phyloP scores from a whole-genome alignment of 2,113 vertebrate genomes.

The Syngnathus floridae region DNA sequence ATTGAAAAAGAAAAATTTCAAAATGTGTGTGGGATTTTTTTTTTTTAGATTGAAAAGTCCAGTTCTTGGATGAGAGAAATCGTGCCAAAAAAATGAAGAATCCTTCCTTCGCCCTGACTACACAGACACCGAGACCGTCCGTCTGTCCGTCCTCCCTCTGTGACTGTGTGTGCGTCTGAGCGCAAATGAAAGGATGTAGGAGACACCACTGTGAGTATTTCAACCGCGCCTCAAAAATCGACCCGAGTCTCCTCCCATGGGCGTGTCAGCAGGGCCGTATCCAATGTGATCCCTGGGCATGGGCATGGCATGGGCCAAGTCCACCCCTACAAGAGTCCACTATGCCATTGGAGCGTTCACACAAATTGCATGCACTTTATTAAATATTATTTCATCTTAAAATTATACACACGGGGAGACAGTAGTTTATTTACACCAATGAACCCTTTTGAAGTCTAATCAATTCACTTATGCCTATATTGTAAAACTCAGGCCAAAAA shows the following conservation, averaged over 20 bases:
- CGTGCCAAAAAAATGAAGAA: slow-evolving; percentile 41
- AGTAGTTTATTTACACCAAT: no score
- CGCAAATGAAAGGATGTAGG: slow-evolving; percentile 58
- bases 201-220: slow-evolving; percentile 61
- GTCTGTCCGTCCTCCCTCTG: slow-evolving; percentile 12
- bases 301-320: slow-evolving; percentile 7
- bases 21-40: not conserved
- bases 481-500: no score
- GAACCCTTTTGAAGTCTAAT: no score
- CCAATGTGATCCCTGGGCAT: slow-evolving; percentile 49
- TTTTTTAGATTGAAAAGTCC: slow-evolving; percentile 55
- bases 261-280: slow-evolving; percentile 36
- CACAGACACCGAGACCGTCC: slow-evolving; percentile 14
- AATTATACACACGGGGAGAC: no score
- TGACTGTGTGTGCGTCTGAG: slow-evolving; percentile 34
- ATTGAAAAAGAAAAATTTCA: slow-evolving; percentile 50
- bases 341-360: slow-evolving; percentile 1
- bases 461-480: no score
- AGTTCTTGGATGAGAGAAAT: slow-evolving; percentile 29
- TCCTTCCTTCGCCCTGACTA: slow-evolving; percentile 32
- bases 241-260: slow-evolving; percentile 59
- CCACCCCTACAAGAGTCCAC: slow-evolving; percentile 17
- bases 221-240: slow-evolving; percentile 66
- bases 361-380: slow-evolving; percentile 1
- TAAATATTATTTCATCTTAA: no score